These are phyloP conservation scores for Limanda limanda DNA, from an alignment of 2,113 vertebrate species.

Conservation along the genomic window DNA sequence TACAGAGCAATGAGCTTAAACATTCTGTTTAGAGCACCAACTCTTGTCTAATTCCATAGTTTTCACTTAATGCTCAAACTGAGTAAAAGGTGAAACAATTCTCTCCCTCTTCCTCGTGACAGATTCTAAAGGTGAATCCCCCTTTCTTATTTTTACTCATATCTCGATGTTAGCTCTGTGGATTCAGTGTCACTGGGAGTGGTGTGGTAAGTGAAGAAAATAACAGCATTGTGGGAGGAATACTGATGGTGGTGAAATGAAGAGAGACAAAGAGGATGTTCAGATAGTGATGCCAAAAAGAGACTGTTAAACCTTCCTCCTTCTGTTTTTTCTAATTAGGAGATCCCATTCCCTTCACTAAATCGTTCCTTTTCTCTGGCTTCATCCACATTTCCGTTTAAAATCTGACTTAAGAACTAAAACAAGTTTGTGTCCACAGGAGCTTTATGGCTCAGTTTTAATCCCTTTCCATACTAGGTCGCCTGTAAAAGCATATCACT, in stretches of 20 bases:
- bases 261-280: neutral
- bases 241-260: neutral
- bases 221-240: slow-evolving; percentile 42
- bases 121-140: neutral
- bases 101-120: neutral
- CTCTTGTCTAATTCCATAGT: neutral
- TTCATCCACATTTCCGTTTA: no score
- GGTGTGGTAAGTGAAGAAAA: slow-evolving; percentile 12
- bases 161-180: neutral
- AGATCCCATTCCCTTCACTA: neutral
- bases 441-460: no score
- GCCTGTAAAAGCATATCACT: no score
- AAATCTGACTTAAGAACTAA: no score
- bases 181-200: neutral
- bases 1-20: neutral
- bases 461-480: no score
- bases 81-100: neutral
- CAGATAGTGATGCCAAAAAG: no score
- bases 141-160: neutral
- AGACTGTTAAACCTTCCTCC: neutral
- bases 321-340: neutral
- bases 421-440: no score
- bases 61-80: neutral
- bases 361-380: no score
- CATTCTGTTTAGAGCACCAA: neutral